Percentiles rank a stretch among this genome's conserved stretches.
Evolutionary conservation across 2,113 vertebrate genomes (phyloP).

Genomic region (Pluvianellus socialis): DNA sequence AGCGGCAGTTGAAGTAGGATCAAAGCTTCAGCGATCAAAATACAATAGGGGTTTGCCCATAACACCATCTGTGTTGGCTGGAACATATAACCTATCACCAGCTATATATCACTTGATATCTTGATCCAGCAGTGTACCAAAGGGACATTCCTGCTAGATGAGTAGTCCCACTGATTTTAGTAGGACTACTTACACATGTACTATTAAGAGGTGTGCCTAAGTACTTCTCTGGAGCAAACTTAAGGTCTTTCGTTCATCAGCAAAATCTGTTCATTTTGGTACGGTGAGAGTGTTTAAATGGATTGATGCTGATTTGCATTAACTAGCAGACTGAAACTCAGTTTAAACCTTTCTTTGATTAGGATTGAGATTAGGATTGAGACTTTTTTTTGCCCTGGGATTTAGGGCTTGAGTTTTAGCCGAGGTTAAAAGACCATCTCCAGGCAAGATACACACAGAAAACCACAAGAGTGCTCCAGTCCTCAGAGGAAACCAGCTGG

Average conservation of each 20-base stretch:
- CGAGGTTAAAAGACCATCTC: neutral
- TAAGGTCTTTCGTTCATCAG: neutral
- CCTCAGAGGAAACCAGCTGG: neutral
- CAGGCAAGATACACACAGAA: neutral
- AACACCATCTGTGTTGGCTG: neutral
- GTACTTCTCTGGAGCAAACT: neutral
- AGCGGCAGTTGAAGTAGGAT: neutral
- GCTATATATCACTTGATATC: neutral
- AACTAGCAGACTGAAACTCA: neutral
- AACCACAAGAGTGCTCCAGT: fast-evolving
- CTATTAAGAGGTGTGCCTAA: neutral
- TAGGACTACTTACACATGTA: neutral
- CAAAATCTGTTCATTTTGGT: neutral
- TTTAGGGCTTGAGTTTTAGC: neutral
- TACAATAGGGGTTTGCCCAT: neutral
- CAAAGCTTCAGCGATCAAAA: neutral
- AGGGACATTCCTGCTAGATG: neutral
- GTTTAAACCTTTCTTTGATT: neutral
- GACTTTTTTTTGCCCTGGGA: neutral
- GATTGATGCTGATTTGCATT: neutral
- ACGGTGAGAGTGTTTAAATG: neutral
- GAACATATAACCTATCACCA: neutral
- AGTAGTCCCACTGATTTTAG: neutral
- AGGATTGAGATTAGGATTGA: neutral
- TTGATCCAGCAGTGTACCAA: neutral